Evolutionary conservation across 1,140 invertebrate species (phyloP), one percentile per base, ranked within the genome.

Genomic region (Philotrypesis tridentata): DNA sequence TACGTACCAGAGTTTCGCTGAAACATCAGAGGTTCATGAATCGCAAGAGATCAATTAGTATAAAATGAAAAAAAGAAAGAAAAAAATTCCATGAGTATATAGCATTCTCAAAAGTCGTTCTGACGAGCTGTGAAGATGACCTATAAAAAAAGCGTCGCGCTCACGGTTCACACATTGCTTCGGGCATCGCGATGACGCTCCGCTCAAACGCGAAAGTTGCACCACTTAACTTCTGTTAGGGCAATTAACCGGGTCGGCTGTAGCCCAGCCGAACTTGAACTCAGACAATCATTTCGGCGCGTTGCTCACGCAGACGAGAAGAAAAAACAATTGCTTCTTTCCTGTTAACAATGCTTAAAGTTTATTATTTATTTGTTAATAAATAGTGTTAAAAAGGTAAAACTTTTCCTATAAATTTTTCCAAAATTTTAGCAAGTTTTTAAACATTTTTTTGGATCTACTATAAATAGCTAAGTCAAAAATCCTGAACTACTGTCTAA

Each of bases 221-320:
- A 83, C 74, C 87, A 86, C 84, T 88, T 87, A 84, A 88, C 84
- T 80, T 80, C 80, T 86, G 86, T 89, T 85, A 84, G 81, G 63
- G 68, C 84, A 89, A 89, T 89, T 89, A 89, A 88, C 84, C 86
- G 77, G 21, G 61, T 78, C 21, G 60, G 29, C 5, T 68, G 21
- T 67, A 76, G 76, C 80, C 80, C 17, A 65, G 84, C 83, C 85
- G 85, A 88, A 88, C 84, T 89, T 85, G 85, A 87, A 86, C 82
- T 84, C 82, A 21, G 11, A 23, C 21, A 11, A 37, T 11, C 23
- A 21, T 33, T 79, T 61, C n/a, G 21, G 25, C 37, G 48, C n/a
- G n/a, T n/a, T n/a, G n/a, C n/a, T 12, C 12, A 33, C 14, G 1
- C 43, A 78, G 37, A 25, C 23, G 3, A n/a, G 9, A 72, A 43